Base-by-base conservation (phyloP, 1,140 invertebrate species). In the Solen grandis region DNA sequence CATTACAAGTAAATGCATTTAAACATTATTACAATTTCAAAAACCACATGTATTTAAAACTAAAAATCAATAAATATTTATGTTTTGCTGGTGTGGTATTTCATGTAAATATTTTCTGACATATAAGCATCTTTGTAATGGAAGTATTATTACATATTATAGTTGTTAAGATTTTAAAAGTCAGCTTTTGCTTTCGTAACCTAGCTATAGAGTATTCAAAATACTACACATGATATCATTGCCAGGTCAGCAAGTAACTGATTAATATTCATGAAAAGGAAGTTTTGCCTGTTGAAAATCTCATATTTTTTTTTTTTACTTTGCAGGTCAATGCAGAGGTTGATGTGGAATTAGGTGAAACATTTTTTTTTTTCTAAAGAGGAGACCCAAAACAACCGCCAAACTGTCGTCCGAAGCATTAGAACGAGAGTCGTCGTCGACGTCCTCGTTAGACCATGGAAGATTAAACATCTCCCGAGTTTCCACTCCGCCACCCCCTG, bases 401-500 rank as follows among this genome's bases (percentile, higher is more conserved):
- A 84, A 84, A 46, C 86, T 87, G 84, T 83, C 81, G 81, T 82
- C 81, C 29, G 74, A 78, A 84, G 76, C 76, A 41, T 59, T 76
- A 73, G 88, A 89, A 75, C 85, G 85, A 35, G 88, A 89, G 83
- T 83, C 79, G 36, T 82, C 83, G 36, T 85, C 88, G 25, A 84
- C 87, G 22, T 86, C 87, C 73, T 86, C 89, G 70, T 84, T 86
- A 75, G 89, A 89, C 74, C 87, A 88, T 76, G 82, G 80, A 41
- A 85, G 87, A 82, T 89, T 90, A 83, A 85, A 89, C 41, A 87
- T 90, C 76, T 88, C 88, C 62, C 83, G 89, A 29, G 87, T 89
- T 38, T 86, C 88, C 31, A 89, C 90, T 29, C 90, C 91, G 60
- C 91, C 90, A 36, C 86, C 88, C 31, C 88, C 90, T 65, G 90